These are phyloP conservation scores for Diloba caeruleocephala DNA, from an alignment of 2,888 invertebrate genomes.

Conservation along the genomic window DNA sequence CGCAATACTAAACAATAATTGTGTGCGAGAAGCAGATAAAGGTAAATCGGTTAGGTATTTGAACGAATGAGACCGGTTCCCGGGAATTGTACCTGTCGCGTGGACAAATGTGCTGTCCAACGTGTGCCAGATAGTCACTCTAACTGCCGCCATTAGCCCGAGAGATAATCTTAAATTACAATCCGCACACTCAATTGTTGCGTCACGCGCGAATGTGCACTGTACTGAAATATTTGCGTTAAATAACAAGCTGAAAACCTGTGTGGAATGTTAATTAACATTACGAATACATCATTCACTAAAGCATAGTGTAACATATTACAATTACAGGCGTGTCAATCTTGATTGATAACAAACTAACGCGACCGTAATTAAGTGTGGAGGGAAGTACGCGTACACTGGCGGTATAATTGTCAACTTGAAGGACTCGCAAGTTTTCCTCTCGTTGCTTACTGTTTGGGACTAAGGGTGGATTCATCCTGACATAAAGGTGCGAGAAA, in stretches of 20 bases:
- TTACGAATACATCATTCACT: conserved; percentile 42
- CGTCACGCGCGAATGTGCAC: conserved; percentile 43
- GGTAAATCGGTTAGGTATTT: conserved; percentile 75
- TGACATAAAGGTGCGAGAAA: conserved; percentile 10
- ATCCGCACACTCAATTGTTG: conserved; percentile 63
- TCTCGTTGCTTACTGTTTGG: conserved; percentile 31
- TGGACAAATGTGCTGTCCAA: conserved; percentile 81
- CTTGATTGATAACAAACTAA: conserved; percentile 49
- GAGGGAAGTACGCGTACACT: conserved; percentile 11
- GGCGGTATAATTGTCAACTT: conserved; percentile 41
- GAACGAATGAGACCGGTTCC: conserved; percentile 76
- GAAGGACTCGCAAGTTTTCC: conserved; percentile 15
- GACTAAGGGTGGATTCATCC: conserved; percentile 22
- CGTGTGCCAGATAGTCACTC: conserved; percentile 79
- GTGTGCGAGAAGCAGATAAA: conserved; percentile 54
- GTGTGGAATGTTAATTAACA: conserved; percentile 36
- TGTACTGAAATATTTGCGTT: conserved; percentile 31
- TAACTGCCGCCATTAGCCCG: conserved; percentile 79
- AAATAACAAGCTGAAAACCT: conserved; percentile 29
- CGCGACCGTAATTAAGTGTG: conserved; percentile 38
- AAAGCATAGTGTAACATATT: conserved; percentile 41
- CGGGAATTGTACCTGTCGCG: conserved; percentile 85
- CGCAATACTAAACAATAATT: conserved; percentile 59
- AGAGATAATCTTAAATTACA: conserved; percentile 79
- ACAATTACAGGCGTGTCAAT: conserved; percentile 42